Conservation (phyloP, 2,113 vertebrate genomes). For the Numida meleagris region DNA sequence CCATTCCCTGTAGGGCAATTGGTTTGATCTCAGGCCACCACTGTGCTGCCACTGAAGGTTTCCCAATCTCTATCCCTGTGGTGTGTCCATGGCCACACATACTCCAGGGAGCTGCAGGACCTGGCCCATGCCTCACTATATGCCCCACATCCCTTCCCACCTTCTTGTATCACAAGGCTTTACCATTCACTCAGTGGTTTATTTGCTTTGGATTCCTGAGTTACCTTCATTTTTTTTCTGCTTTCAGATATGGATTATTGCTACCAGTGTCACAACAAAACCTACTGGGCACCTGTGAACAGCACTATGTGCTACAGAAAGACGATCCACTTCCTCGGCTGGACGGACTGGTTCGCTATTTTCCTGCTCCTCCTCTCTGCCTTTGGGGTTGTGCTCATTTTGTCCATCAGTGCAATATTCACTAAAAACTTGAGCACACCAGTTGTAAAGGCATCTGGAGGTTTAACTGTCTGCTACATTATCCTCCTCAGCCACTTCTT, state of each 20-base stretch:
- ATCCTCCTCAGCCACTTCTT: constrained; percentile 86
- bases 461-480: constrained; percentile 81
- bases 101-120: not conserved
- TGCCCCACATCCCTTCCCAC: not conserved
- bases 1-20: not conserved
- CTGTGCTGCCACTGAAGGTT: not conserved
- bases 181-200: rapidly evolving
- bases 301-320: constrained; percentile 81
- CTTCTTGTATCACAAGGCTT: not conserved
- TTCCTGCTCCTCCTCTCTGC: constrained; percentile 78
- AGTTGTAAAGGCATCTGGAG: constrained; percentile 85
- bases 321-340: constrained; percentile 78
- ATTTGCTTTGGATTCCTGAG: not conserved
- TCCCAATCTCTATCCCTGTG: not conserved
- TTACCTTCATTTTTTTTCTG: not conserved
- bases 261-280: constrained; percentile 77
- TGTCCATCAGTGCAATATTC: constrained; percentile 83
- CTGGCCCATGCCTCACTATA: not conserved
- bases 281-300: constrained; percentile 82
- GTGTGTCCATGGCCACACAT: not conserved
- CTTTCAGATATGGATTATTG: constrained; percentile 87
- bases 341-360: constrained; percentile 83
- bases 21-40: not conserved
- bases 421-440: constrained; percentile 83
- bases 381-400: constrained; percentile 78